Evolutionary conservation across 2,888 invertebrate species (phyloP).

Genomic region (Caenorhabditis angaria): DNA sequence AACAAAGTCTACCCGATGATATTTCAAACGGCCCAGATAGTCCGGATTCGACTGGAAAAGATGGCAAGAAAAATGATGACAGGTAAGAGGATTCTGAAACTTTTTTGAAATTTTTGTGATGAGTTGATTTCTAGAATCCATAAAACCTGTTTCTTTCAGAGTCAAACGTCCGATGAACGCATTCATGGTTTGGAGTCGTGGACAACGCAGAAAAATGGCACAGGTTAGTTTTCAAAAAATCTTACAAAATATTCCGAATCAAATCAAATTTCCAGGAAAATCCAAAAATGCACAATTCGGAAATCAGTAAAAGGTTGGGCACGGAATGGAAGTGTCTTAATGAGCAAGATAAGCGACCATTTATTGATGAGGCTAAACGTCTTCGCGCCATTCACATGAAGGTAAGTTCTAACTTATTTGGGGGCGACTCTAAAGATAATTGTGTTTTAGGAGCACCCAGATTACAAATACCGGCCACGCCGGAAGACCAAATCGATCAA

Average conservation of each 20-base stretch:
- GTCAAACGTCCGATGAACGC: slow-evolving; percentile 72
- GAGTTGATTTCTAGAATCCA: neutral
- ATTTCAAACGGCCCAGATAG: slow-evolving; percentile 48
- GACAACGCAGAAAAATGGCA: slow-evolving; percentile 71
- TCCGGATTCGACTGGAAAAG: slow-evolving; percentile 51
- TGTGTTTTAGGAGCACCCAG: slow-evolving; percentile 64
- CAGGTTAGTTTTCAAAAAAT: slow-evolving; percentile 56
- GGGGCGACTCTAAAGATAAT: slow-evolving; percentile 6
- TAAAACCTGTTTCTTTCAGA: slow-evolving; percentile 33
- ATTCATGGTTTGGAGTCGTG: slow-evolving; percentile 71
- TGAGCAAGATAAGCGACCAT: slow-evolving; percentile 94
- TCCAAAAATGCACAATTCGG: slow-evolving; percentile 60
- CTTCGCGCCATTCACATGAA: slow-evolving; percentile 98
- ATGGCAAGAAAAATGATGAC: slow-evolving; percentile 60
- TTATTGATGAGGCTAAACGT: slow-evolving; percentile 97
- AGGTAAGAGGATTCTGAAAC: slow-evolving; percentile 35
- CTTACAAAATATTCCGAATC: neutral
- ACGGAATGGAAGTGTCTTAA: slow-evolving; percentile 97
- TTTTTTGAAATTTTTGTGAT: slow-evolving; percentile 5
- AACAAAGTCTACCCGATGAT: slow-evolving; percentile 35
- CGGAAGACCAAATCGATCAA: slow-evolving; percentile 66
- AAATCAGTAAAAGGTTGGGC: slow-evolving; percentile 79
- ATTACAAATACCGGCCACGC: slow-evolving; percentile 71
- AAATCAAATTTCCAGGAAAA: slow-evolving; percentile 35
- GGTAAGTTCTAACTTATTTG: slow-evolving; percentile 73